Evolutionary conservation across 1,140 invertebrate species (phyloP).

Genomic region (Stenopsyche tienmushanensis): DNA sequence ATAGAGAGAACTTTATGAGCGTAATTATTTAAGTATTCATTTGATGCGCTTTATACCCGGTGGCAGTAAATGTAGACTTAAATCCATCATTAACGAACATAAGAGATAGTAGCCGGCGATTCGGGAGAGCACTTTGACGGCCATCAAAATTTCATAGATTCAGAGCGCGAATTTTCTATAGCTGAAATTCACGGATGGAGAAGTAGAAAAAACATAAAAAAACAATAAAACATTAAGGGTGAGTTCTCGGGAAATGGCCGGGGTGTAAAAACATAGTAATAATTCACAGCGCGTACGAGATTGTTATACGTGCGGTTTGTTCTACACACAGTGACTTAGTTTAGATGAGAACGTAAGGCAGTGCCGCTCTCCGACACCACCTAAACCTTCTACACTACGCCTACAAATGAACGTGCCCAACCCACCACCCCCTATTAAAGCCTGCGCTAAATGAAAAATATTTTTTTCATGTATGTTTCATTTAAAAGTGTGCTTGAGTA

Average conservation of each 20-base stretch:
- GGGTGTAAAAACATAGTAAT: constrained; percentile 32
- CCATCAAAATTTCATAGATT: constrained; percentile 24
- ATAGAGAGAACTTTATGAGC: too few relatives aligned
- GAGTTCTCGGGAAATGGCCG: constrained; percentile 22
- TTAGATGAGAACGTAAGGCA: constrained; percentile 10
- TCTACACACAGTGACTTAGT: constrained; percentile 25
- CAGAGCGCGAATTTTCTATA: background rate
- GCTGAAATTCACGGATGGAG: background rate
- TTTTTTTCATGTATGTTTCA: too few relatives aligned
- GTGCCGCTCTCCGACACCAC: background rate
- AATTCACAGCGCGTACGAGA: constrained; percentile 34
- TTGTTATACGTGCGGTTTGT: constrained; percentile 33
- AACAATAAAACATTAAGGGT: constrained; percentile 36
- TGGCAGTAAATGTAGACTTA: too few relatives aligned
- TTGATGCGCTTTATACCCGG: too few relatives aligned
- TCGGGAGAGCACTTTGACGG: constrained; percentile 25
- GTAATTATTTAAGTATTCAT: too few relatives aligned
- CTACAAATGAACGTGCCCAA: too few relatives aligned
- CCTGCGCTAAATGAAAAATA: too few relatives aligned
- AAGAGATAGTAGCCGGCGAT: too few relatives aligned
- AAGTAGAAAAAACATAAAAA: constrained; percentile 17
- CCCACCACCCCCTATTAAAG: too few relatives aligned
- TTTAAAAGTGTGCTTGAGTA: too few relatives aligned
- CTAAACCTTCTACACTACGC: background rate
- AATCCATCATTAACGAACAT: too few relatives aligned